These are phyloP conservation scores for Misgurnus mizolepis DNA, from an alignment of 2,113 vertebrate genomes.

Conservation along the genomic window DNA sequence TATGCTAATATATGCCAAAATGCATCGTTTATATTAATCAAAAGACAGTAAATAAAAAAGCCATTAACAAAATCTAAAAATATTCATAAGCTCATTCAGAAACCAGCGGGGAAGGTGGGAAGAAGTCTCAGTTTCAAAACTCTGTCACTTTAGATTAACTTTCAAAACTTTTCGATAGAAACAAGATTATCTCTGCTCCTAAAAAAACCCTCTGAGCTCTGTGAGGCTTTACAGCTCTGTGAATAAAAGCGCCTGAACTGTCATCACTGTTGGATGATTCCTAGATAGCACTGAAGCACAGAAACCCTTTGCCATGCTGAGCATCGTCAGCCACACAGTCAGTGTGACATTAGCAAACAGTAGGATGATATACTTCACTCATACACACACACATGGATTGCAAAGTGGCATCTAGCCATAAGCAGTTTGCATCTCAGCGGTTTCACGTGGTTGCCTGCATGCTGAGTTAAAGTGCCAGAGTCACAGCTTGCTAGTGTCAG, in stretches of 20 bases:
- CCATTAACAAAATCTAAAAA: slow-evolving; percentile 2
- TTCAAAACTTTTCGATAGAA: slow-evolving; percentile 30
- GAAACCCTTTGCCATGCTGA: neutral
- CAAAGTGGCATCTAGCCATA: slow-evolving; percentile 45
- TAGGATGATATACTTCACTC: slow-evolving; percentile 19
- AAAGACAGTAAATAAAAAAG: neutral
- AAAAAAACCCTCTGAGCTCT: slow-evolving; percentile 36
- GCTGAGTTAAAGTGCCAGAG: slow-evolving; percentile 10
- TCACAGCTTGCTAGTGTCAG: slow-evolving; percentile 23
- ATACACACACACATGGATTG: neutral
- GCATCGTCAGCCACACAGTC: slow-evolving; percentile 20
- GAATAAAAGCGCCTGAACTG: slow-evolving; percentile 2
- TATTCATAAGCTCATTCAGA: slow-evolving; percentile 14
- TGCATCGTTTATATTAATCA: neutral
- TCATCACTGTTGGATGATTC: slow-evolving; percentile 8
- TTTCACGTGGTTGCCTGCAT: neutral
- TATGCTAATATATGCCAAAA: neutral
- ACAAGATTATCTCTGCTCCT: slow-evolving; percentile 2
- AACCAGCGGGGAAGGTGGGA: slow-evolving; percentile 18
- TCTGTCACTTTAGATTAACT: slow-evolving; percentile 39
- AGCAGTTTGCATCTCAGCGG: slow-evolving; percentile 7
- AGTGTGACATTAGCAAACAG: slow-evolving; percentile 40
- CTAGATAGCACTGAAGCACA: slow-evolving; percentile 7
- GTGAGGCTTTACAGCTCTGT: slow-evolving; percentile 15
- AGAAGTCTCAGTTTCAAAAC: slow-evolving; percentile 24